Conservation (phyloP, 2,113 vertebrate species). For the Neotoma lepida region DNA sequence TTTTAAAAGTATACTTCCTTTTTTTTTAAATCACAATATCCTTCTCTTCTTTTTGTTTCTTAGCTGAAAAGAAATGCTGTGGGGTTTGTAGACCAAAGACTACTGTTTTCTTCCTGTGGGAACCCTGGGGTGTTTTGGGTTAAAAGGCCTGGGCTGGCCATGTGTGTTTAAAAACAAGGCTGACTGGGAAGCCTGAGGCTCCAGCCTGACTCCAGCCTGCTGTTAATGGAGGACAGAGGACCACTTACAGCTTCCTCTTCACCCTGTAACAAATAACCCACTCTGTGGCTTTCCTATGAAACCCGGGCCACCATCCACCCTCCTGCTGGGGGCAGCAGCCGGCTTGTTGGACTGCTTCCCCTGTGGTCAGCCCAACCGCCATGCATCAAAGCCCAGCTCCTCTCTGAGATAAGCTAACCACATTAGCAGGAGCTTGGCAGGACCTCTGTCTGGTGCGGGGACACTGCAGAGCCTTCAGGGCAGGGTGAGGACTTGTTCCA, state of each 20-base stretch:
- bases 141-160: slow-evolving; percentile 78
- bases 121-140: slow-evolving; percentile 79
- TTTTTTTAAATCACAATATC: slow-evolving; percentile 68
- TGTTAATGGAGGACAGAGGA: slow-evolving; percentile 87
- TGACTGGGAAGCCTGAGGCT: slow-evolving; percentile 82
- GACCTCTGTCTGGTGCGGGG: slow-evolving; percentile 48
- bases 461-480: not conserved
- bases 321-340: slow-evolving; percentile 38
- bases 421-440: not conserved
- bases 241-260: slow-evolving; percentile 87
- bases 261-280: slow-evolving; percentile 87
- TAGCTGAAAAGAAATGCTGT: slow-evolving; percentile 75
- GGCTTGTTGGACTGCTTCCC: slow-evolving; percentile 50
- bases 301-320: slow-evolving; percentile 52
- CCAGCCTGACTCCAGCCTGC: slow-evolving; percentile 87
- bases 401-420: slow-evolving; percentile 38
- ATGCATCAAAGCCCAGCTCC: slow-evolving; percentile 16
- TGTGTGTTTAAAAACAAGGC: slow-evolving; percentile 82
- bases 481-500: not conserved
- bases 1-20: slow-evolving; percentile 71
- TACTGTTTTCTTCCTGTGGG: slow-evolving; percentile 81
- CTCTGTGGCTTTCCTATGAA: slow-evolving; percentile 87
- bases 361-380: not conserved
- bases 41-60: slow-evolving; percentile 83
- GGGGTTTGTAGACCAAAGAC: slow-evolving; percentile 79